Conservation (phyloP, 2,888 invertebrate species). For the Listrodromus nycthemerus region DNA sequence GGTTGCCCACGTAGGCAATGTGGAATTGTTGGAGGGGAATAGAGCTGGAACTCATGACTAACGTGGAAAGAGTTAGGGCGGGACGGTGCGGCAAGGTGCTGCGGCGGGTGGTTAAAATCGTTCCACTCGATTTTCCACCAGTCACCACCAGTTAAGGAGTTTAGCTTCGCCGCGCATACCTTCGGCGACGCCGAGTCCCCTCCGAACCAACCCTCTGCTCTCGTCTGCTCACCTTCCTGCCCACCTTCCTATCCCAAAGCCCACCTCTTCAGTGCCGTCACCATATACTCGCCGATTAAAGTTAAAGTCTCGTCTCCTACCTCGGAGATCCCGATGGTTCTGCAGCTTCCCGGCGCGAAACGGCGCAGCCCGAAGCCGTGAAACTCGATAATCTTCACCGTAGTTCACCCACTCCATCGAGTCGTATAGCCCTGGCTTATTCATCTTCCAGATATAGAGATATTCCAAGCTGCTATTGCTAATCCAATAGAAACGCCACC, state of each 20-base stretch:
- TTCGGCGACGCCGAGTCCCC: conserved; percentile 23
- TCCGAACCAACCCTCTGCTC: conserved; percentile 47
- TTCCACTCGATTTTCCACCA: conserved; percentile 66
- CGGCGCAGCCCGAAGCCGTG: conserved; percentile 49
- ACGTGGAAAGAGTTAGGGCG: conserved; percentile 50
- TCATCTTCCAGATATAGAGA: conserved; percentile 22
- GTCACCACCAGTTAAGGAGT: conserved; percentile 66
- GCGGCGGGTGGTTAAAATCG: conserved; percentile 63
- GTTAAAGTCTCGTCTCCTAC: conserved; percentile 60
- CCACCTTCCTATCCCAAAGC: conserved; percentile 11
- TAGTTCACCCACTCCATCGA: conserved; percentile 55
- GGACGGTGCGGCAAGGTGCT: conserved; percentile 15
- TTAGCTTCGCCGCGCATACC: conserved; percentile 53
- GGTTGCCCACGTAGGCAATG: conserved; percentile 63
- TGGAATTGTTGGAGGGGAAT: conserved; percentile 35
- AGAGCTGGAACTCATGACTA: conserved; percentile 22
- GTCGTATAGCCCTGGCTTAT: conserved; percentile 3
- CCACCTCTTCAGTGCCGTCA: conserved; percentile 43
- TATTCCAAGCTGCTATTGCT: conserved; percentile 34
- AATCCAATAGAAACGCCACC: conserved; percentile 57
- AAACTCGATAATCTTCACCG: conserved; percentile 65
- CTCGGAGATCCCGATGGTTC: conserved; percentile 9
- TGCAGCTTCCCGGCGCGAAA: conserved; percentile 37
- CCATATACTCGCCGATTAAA: conserved; percentile 63
- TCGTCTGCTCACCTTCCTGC: conserved; percentile 34